These are phyloP conservation scores for Rapana venosa DNA, from an alignment of 2,888 invertebrate genomes.

Conservation along the genomic window DNA sequence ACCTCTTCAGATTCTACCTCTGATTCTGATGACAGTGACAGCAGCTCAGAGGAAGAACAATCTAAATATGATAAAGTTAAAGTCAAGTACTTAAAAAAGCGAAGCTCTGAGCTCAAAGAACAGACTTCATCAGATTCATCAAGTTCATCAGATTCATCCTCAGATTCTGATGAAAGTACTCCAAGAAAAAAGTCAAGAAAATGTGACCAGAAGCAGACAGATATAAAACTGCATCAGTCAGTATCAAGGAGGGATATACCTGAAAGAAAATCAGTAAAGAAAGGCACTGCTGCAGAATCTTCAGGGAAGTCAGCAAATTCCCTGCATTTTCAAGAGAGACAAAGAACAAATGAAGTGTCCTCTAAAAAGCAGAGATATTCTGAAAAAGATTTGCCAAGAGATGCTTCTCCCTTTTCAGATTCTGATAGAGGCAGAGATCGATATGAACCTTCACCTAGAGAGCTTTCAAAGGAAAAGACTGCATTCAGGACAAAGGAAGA, in stretches of 20 bases:
- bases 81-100: background rate
- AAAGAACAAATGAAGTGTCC: background rate
- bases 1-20: background rate
- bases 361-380: background rate
- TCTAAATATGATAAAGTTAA: background rate
- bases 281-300: background rate
- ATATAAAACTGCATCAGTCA: background rate
- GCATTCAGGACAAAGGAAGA: background rate
- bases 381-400: background rate
- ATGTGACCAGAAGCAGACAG: background rate
- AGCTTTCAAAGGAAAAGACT: background rate
- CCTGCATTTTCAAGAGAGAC: background rate
- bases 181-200: background rate
- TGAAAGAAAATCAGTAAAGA: background rate
- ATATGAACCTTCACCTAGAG: background rate
- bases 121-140: background rate
- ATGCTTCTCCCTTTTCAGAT: background rate
- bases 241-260: background rate
- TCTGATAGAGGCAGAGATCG: background rate
- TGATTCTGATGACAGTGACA: slow-evolving; percentile 10
- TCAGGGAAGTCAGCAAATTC: background rate
- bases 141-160: background rate
- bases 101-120: background rate
- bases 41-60: background rate
- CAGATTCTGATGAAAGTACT: slow-evolving; percentile 7